A percentile compares a stretch with the other conserved stretches of the same genome.
phyloP scores from a whole-genome alignment of 92 coral and sea anemone species.

The Actinostola sp. region DNA sequence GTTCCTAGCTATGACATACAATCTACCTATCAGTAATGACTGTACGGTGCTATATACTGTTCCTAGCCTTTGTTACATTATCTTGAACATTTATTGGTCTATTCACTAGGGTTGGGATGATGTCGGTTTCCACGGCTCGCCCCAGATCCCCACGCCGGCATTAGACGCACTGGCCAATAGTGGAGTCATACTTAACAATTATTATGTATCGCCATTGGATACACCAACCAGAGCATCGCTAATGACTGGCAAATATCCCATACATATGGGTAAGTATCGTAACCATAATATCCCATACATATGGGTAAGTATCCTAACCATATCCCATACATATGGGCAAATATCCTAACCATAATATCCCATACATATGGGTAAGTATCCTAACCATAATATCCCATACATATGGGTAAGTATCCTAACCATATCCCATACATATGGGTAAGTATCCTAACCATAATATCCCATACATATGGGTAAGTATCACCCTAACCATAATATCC shows the following conservation, averaged over 20 bases:
- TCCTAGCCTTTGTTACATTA: too few species aligned
- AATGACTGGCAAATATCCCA: constrained; percentile 98
- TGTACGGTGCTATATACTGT: too few species aligned
- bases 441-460: too few species aligned
- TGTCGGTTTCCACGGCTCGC: constrained; percentile 99
- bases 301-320: too few species aligned
- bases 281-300: neutral
- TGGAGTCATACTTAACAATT: constrained; percentile 94
- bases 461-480: constrained; percentile 19
- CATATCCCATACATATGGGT: neutral
- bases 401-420: too few species aligned
- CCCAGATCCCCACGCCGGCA: constrained; percentile 98
- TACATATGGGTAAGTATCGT: constrained; percentile 77
- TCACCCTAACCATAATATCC: neutral
- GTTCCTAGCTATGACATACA: too few species aligned
- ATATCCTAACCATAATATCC: constrained; percentile 96
- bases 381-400: neutral
- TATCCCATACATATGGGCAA: neutral
- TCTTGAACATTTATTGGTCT: too few species aligned
- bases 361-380: constrained; percentile 11
- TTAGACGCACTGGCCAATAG: constrained; percentile 88
- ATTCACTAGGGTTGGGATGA: constrained; percentile 96
- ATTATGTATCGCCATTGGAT: constrained; percentile 92
- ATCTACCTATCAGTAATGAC: too few species aligned
- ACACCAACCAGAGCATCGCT: constrained; percentile 95